Base-by-base conservation (phyloP, 2,797 vertebrate genomes). In the Hydrolagus colliei region DNA sequence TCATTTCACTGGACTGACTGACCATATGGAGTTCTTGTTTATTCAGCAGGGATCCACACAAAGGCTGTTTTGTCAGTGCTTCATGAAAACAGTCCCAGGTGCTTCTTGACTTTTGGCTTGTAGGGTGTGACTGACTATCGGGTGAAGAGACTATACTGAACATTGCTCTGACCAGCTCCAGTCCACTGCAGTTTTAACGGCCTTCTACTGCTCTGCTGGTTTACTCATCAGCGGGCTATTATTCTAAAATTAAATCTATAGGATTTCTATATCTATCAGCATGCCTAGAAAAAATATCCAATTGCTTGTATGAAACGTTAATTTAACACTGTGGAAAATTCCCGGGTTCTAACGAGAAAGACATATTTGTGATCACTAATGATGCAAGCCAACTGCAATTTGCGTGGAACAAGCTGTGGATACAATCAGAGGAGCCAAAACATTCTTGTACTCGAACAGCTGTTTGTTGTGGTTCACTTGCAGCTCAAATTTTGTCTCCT, bases 21-120 rank as follows among this genome's bases (percentile, higher is more conserved):
- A 52, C 32, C 18, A 12, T 41, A 35, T 84, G 71, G 14, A 67
- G 16, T 84, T 71, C 8, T 71, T 63, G 62, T 18, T 80, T 80
- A 67, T 65, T 65, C 65, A 71, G 71, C 67, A 10, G 16, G 32
- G 79, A 80, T 7, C 78, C 67, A 10, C 27, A 84, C 16, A 41
- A 84, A 84, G 79, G 52, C 11, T 84, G 79, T 68, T 71, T 84
- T 82, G 72, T 22, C 10, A 74, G 27, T 27, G 27, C 35, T 74
- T 74, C 16, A 11, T 71, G 79, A 52, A 71, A 68, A 18, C 27
- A 84, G 32, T 18, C 65, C 65, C 67, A 82, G 79, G 65, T 84
- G 65, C 32, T 18, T 80, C 61, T 35, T 63, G 78, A 65, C 16
- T 80, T 22, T 67, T 80, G 78, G 22, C 22, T 71, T 41, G 16